Conservation (phyloP, 64 coral and sea anemone species). For the Dendronephthya gigantea region DNA sequence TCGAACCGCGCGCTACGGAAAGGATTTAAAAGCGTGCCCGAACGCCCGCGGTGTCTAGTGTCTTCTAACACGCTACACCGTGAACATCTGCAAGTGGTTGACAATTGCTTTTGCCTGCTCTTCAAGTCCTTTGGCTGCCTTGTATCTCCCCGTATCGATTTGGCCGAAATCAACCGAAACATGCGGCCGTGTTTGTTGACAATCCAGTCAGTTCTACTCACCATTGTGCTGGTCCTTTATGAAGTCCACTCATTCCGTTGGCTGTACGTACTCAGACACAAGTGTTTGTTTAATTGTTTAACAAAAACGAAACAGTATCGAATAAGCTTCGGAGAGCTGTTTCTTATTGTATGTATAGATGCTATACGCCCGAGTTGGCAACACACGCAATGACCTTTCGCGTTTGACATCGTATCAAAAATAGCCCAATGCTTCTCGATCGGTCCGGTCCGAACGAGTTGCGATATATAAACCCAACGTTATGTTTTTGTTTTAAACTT, state of each 20-base stretch:
- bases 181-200: conserved; percentile 18
- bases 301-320: not conserved
- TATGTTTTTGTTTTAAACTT: not conserved
- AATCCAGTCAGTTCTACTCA: not conserved
- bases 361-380: not conserved
- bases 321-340: not conserved
- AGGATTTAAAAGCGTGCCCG: not conserved
- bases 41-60: not conserved
- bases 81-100: not conserved
- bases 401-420: not conserved
- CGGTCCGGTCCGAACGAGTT: not conserved
- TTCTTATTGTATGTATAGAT: not conserved
- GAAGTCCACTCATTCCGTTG: not conserved
- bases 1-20: not conserved
- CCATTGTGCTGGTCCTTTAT: not conserved
- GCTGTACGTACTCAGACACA: not conserved
- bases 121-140: not conserved
- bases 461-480: not conserved
- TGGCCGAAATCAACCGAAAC: not conserved
- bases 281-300: not conserved
- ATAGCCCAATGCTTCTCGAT: not conserved
- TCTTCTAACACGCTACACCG: not conserved
- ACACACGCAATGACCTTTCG: not conserved
- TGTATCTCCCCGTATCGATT: not conserved
- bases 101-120: not conserved